Percentiles rank a stretch among this genome's conserved stretches.
Conservation (phyloP, 2,888 invertebrate genomes). For the Hypomecis punctinalis region DNA sequence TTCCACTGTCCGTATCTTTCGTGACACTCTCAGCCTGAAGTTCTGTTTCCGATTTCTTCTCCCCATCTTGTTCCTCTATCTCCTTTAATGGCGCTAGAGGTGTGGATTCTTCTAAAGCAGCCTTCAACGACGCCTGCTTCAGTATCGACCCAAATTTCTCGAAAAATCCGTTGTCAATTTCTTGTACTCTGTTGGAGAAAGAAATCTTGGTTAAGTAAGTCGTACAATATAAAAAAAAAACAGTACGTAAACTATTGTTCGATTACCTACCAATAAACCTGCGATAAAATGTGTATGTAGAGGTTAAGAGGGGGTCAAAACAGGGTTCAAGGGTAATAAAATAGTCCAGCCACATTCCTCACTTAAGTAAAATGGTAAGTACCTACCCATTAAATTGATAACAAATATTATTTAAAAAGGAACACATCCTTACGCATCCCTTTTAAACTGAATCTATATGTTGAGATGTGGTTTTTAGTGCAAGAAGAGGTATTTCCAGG, state of each 20-base stretch:
- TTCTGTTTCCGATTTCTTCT: slow-evolving; percentile 66
- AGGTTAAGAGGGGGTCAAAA: too few relatives aligned
- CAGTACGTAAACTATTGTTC: not conserved
- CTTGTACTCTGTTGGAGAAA: slow-evolving; percentile 88
- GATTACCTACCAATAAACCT: not conserved
- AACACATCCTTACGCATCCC: too few relatives aligned
- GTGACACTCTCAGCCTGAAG: slow-evolving; percentile 70
- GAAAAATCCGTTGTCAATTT: slow-evolving; percentile 93
- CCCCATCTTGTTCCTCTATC: slow-evolving; percentile 73
- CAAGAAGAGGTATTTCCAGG: too few relatives aligned
- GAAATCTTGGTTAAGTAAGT: not conserved
- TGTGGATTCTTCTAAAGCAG: slow-evolving; percentile 83
- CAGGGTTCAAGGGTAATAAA: too few relatives aligned
- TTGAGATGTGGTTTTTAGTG: too few relatives aligned
- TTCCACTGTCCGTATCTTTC: slow-evolving; percentile 80
- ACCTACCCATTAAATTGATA: too few relatives aligned
- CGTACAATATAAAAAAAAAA: not conserved
- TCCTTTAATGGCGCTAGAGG: slow-evolving; percentile 83
- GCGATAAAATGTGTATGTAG: too few relatives aligned
- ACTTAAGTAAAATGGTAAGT: too few relatives aligned
- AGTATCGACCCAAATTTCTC: slow-evolving; percentile 92
- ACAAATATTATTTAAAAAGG: too few relatives aligned
- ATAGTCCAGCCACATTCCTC: too few relatives aligned
- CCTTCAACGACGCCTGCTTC: slow-evolving; percentile 86
- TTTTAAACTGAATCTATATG: too few relatives aligned